phyloP scores from a whole-genome alignment of 1,140 invertebrate genomes.

The Drosophila biarmipes region DNA sequence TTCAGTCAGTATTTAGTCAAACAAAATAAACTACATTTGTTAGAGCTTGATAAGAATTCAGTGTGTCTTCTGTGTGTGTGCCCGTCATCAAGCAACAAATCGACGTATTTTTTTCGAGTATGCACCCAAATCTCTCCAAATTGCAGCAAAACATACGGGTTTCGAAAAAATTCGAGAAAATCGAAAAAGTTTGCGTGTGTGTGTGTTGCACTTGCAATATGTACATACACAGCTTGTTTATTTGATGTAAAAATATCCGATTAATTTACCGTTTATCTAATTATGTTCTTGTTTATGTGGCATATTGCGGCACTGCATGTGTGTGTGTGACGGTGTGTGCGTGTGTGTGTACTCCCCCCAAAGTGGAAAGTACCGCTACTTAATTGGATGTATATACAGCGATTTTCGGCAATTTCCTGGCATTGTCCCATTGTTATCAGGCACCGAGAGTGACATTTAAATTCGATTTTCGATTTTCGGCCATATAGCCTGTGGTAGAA shows the following conservation, averaged over 20 bases:
- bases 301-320: constrained; percentile 44
- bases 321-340: neutral
- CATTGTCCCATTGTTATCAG: constrained; percentile 4
- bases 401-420: constrained; percentile 2
- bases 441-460: constrained; percentile 7
- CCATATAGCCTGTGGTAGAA: constrained; percentile 22
- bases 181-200: neutral
- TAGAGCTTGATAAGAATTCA: constrained; percentile 30
- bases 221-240: neutral
- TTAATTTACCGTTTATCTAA: constrained; percentile 15
- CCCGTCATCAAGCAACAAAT: constrained; percentile 17
- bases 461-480: constrained; percentile 18
- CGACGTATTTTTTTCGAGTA: constrained; percentile 7
- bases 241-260: constrained; percentile 1
- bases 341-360: constrained; percentile 20
- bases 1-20: constrained; percentile 15
- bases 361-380: neutral
- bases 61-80: constrained; percentile 24
- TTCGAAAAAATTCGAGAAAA: neutral
- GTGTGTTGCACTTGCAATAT: neutral
- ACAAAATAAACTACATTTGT: constrained; percentile 32
- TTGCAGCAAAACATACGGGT: neutral
- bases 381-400: constrained; percentile 13
- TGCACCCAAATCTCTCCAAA: neutral
- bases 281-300: constrained; percentile 68